These are phyloP conservation scores for Harpagus bidentatus DNA, from an alignment of 2,113 vertebrate genomes.

Conservation along the genomic window DNA sequence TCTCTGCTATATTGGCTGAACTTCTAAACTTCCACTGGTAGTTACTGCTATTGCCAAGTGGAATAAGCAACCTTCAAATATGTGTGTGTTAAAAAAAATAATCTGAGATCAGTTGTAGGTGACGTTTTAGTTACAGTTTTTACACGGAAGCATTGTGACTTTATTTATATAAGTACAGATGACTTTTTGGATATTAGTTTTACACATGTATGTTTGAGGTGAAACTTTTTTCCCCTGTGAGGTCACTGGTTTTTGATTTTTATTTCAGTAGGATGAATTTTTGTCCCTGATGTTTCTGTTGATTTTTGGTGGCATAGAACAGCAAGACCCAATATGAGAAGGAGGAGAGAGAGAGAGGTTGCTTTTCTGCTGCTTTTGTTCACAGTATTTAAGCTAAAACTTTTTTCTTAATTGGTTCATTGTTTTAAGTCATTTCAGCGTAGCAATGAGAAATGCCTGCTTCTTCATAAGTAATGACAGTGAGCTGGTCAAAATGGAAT, in stretches of 20 bases:
- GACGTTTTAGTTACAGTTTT: not conserved
- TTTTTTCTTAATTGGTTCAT: not conserved
- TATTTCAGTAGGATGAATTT: not conserved
- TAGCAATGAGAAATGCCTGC: not conserved
- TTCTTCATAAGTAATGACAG: rapidly evolving
- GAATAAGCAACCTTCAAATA: not conserved
- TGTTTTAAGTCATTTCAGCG: not conserved
- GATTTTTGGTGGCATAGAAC: not conserved
- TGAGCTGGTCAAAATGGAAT: not conserved
- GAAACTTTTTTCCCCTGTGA: not conserved
- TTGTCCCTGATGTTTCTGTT: not conserved
- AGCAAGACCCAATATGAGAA: not conserved
- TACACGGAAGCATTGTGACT: not conserved
- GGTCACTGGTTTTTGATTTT: not conserved
- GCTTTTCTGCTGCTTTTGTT: not conserved
- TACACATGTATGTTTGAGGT: not conserved
- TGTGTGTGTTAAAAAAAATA: not conserved
- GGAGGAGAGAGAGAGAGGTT: not conserved
- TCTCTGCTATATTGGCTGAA: not conserved
- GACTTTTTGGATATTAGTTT: not conserved
- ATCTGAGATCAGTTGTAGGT: not conserved
- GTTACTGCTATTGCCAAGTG: not conserved
- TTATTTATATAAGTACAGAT: not conserved
- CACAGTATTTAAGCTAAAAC: not conserved
- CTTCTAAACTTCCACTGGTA: not conserved